These are phyloP conservation scores for Tanaodytes sp. DNA, from an alignment of 2,888 invertebrate genomes.

Conservation along the genomic window DNA sequence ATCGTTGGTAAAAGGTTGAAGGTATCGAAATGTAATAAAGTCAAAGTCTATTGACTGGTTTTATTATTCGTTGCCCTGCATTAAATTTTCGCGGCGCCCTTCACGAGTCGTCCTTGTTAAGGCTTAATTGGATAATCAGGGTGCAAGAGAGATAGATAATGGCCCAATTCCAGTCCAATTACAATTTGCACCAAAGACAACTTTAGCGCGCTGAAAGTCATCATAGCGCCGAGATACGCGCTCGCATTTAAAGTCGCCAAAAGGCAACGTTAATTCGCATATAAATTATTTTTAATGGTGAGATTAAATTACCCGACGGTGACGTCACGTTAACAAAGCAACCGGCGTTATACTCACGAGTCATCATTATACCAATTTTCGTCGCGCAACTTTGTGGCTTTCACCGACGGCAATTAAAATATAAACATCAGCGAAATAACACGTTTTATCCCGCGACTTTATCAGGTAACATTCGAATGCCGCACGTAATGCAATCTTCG, in stretches of 20 bases:
- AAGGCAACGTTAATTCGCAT: slow-evolving; percentile 30
- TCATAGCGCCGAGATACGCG: slow-evolving; percentile 11
- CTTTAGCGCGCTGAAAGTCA: slow-evolving; percentile 18
- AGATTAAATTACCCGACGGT: slow-evolving; percentile 37
- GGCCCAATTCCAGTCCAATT: slow-evolving; percentile 38
- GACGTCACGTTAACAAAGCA: slow-evolving; percentile 37
- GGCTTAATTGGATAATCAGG: slow-evolving; percentile 40
- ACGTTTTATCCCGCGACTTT: slow-evolving; percentile 9
- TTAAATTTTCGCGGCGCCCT: slow-evolving; percentile 27
- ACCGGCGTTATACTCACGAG: slow-evolving; percentile 17
- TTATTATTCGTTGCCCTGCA: neutral
- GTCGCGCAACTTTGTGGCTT: slow-evolving; percentile 29
- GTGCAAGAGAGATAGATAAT: slow-evolving; percentile 36
- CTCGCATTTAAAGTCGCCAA: slow-evolving; percentile 19
- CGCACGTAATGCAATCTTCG: slow-evolving; percentile 15
- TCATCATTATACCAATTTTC: slow-evolving; percentile 34
- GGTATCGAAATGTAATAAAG: too few relatives aligned
- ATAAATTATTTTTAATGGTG: slow-evolving; percentile 43
- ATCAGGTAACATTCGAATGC: neutral
- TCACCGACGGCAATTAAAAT: slow-evolving; percentile 45
- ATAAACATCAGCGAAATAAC: slow-evolving; percentile 22
- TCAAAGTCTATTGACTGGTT: too few relatives aligned
- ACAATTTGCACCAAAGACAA: slow-evolving; percentile 34
- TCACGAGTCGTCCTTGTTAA: slow-evolving; percentile 27
- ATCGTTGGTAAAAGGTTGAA: too few relatives aligned